Conservation (phyloP, 2,113 vertebrate genomes). For the Brienomyrus longianalis region DNA sequence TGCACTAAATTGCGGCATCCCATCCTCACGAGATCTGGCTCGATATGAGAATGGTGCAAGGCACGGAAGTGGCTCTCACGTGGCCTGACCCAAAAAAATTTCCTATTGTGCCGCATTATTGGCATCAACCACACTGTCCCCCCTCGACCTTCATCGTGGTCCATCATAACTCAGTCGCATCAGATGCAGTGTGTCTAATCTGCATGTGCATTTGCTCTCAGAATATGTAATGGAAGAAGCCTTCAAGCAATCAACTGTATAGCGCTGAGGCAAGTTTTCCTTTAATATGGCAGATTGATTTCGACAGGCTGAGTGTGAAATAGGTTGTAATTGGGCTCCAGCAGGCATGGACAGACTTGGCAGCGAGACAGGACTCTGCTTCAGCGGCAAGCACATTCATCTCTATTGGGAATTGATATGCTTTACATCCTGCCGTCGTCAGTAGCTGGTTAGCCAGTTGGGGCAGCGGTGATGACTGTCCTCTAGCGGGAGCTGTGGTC, state of each 20-base stretch:
- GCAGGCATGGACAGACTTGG: not conserved
- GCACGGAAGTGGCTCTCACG: not conserved
- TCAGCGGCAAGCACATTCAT: not conserved
- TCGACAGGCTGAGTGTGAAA: not conserved
- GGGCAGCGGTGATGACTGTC: not conserved
- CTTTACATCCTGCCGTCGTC: not conserved
- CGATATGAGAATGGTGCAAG: not conserved
- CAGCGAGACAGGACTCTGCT: not conserved
- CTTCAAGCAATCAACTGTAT: not conserved
- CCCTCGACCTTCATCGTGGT: not conserved
- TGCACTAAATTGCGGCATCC: not conserved
- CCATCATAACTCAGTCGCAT: not conserved
- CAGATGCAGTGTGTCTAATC: not conserved
- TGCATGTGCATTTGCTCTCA: not conserved
- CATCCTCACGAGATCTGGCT: not conserved
- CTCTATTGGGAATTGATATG: not conserved
- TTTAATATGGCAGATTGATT: conserved; percentile 2
- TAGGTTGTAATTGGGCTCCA: not conserved
- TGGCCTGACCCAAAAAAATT: not conserved
- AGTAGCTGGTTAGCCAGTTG: not conserved
- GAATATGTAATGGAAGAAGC: conserved; percentile 1
- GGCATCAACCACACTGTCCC: not conserved
- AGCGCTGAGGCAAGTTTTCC: not conserved
- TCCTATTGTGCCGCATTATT: not conserved
- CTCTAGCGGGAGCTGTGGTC: not conserved